A percentile compares a stretch with the other conserved stretches of the same genome.
Conservation (phyloP, 2,888 invertebrate species). For the Gasteruption jaculator region DNA sequence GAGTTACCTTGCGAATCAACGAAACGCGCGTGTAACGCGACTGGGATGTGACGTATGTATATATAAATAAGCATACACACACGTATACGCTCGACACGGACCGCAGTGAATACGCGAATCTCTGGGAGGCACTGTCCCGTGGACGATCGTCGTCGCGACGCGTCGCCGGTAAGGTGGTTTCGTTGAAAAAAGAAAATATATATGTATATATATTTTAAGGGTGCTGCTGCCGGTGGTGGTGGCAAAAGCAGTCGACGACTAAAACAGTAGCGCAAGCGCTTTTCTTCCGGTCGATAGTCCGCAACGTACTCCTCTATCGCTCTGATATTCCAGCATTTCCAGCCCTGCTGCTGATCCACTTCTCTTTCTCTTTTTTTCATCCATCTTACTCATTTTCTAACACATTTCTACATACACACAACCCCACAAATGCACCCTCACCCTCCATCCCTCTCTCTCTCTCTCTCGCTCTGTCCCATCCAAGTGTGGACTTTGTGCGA, state of each 20-base stretch:
- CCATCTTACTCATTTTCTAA: slow-evolving; percentile 14
- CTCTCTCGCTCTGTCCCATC: slow-evolving; percentile 1
- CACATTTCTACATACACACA: too few species aligned
- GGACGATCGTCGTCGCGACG: slow-evolving; percentile 41
- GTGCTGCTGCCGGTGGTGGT: slow-evolving; percentile 15
- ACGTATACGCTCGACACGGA: too few species aligned
- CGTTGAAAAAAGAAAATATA: too few species aligned
- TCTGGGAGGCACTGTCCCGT: slow-evolving; percentile 34
- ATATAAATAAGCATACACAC: too few species aligned
- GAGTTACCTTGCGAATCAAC: slow-evolving; percentile 4
- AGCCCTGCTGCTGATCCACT: slow-evolving; percentile 24
- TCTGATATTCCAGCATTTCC: slow-evolving; percentile 16
- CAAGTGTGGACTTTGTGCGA: too few species aligned
- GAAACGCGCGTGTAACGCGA: slow-evolving; percentile 20
- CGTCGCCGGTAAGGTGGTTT: slow-evolving; percentile 45
- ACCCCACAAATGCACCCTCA: too few species aligned
- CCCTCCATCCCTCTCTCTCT: slow-evolving; percentile 1
- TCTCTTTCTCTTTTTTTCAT: slow-evolving; percentile 10
- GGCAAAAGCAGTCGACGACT: slow-evolving; percentile 28
- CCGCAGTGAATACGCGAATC: slow-evolving; percentile 34
- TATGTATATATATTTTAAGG: too few species aligned
- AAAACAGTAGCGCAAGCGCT: slow-evolving; percentile 37
- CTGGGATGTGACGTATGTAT: too few species aligned
- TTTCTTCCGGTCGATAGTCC: slow-evolving; percentile 47
- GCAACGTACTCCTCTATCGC: slow-evolving; percentile 34